A percentile compares a stretch with the other conserved stretches of the same genome.
These are phyloP conservation scores for Tinea trinotella DNA, from an alignment of 2,888 invertebrate genomes.

Conservation along the genomic window DNA sequence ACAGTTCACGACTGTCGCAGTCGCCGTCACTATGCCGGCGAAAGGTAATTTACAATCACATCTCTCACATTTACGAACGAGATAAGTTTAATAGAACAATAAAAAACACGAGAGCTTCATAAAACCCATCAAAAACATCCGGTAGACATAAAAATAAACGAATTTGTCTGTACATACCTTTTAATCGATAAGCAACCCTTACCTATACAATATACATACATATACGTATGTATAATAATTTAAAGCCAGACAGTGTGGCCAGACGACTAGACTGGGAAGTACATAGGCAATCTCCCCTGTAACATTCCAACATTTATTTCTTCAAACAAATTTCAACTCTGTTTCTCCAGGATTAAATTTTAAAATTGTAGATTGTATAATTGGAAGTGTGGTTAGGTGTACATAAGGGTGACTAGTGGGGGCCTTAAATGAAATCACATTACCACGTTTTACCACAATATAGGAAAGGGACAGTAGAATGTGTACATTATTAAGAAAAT, in stretches of 20 bases:
- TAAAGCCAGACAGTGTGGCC: constrained; percentile 14
- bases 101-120: too few relatives aligned
- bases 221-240: constrained; percentile 11
- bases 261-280: constrained; percentile 16
- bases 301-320: background rate
- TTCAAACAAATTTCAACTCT: background rate
- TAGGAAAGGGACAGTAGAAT: too few relatives aligned
- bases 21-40: too few relatives aligned
- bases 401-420: background rate
- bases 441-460: too few relatives aligned
- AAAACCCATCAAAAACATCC: too few relatives aligned
- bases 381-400: background rate
- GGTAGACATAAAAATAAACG: background rate
- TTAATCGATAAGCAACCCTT: constrained; percentile 7
- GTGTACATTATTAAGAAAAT: too few relatives aligned
- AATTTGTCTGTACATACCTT: background rate
- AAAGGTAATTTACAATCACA: too few relatives aligned
- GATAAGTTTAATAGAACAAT: too few relatives aligned
- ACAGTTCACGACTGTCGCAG: too few relatives aligned
- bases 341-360: background rate
- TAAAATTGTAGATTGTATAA: background rate
- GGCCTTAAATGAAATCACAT: constrained; percentile 16
- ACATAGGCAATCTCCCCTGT: background rate
- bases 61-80: too few relatives aligned
- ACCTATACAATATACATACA: too few relatives aligned